phyloP scores from a whole-genome alignment of 2,888 invertebrate species.

The Dasypogon diadema region DNA sequence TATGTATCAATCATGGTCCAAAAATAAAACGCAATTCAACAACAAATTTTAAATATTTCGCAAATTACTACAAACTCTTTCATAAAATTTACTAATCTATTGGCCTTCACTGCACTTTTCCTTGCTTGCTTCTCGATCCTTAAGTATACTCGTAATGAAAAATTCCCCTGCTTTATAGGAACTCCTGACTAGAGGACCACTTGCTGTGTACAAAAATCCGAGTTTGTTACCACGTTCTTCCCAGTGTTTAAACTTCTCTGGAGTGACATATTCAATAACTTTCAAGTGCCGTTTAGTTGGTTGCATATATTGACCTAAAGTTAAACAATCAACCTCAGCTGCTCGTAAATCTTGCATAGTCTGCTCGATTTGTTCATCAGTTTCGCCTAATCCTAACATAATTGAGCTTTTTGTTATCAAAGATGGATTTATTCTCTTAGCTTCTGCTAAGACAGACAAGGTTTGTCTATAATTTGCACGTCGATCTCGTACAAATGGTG shows the following conservation, averaged over 20 bases:
- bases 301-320: slow-evolving; percentile 99
- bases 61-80: too few relatives aligned
- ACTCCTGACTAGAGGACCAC: slow-evolving; percentile 95
- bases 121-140: slow-evolving; percentile 69
- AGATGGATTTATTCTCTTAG: slow-evolving; percentile 83
- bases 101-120: too few relatives aligned
- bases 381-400: slow-evolving; percentile 96
- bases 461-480: slow-evolving; percentile 95
- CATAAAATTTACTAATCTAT: too few relatives aligned
- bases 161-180: slow-evolving; percentile 99
- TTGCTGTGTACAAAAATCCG: slow-evolving; percentile 97
- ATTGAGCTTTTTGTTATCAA: slow-evolving; percentile 97
- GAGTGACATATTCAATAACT: slow-evolving; percentile 96
- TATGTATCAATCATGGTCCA: too few relatives aligned
- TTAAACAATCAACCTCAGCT: slow-evolving; percentile 92
- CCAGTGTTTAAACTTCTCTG: slow-evolving; percentile 92
- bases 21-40: too few relatives aligned
- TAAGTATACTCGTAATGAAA: slow-evolving; percentile 85
- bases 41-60: too few relatives aligned
- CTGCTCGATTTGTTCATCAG: slow-evolving; percentile 86
- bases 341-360: slow-evolving; percentile 87
- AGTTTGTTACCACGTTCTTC: slow-evolving; percentile 82
- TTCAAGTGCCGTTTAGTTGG: slow-evolving; percentile 96
- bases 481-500: slow-evolving; percentile 92
- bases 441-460: slow-evolving; percentile 82